phyloP scores from a whole-genome alignment of 2,888 invertebrate genomes.

The Stomorhina lunata region DNA sequence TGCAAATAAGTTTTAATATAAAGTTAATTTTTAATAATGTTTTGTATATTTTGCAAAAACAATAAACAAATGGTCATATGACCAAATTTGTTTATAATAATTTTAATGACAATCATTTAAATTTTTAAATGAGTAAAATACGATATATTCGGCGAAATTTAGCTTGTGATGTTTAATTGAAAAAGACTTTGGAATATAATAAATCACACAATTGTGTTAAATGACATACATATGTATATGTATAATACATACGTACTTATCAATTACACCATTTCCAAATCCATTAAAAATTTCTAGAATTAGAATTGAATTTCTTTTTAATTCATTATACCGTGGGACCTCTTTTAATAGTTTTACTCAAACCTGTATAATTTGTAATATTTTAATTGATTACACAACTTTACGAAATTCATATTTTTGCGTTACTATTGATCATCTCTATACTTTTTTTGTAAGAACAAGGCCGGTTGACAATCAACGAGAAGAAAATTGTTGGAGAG shows the following conservation, averaged over 20 bases:
- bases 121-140: neutral
- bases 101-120: neutral
- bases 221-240: neutral
- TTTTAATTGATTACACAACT: no score
- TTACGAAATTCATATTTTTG: no score
- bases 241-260: neutral
- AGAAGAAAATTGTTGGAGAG: no score
- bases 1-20: neutral
- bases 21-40: neutral
- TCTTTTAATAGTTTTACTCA: no score
- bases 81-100: slow-evolving; percentile 1
- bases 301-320: no score
- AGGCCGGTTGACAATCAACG: no score
- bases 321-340: no score
- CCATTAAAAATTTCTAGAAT: neutral
- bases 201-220: neutral
- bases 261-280: neutral
- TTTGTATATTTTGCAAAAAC: neutral
- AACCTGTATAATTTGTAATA: no score
- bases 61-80: neutral
- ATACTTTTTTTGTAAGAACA: no score
- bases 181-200: neutral
- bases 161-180: neutral
- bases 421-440: no score
- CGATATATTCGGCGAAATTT: neutral